phyloP scores from a whole-genome alignment of 2,797 vertebrate species.

The Protonibea diacanthus region DNA sequence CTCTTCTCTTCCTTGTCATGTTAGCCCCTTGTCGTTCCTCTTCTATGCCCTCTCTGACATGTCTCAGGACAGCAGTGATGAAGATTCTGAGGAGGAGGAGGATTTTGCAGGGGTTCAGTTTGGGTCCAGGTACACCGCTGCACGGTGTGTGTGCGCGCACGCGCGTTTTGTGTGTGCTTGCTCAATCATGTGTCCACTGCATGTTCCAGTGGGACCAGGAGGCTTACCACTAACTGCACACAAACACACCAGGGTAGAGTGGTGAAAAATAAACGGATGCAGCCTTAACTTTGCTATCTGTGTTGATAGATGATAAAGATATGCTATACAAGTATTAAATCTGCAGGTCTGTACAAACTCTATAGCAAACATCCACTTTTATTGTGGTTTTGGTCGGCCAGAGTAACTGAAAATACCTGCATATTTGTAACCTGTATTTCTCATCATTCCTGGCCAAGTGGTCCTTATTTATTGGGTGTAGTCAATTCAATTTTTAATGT shows the following conservation, averaged over 20 bases:
- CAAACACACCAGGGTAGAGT: slow-evolving; percentile 44
- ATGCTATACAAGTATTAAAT: slow-evolving; percentile 17
- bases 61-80: slow-evolving; percentile 97
- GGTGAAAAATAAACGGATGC: slow-evolving; percentile 18
- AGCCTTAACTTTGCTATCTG: not conserved
- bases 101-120: slow-evolving; percentile 98
- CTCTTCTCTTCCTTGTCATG: slow-evolving; percentile 67
- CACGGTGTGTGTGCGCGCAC: slow-evolving; percentile 69
- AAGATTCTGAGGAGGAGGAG: slow-evolving; percentile 93
- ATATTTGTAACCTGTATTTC: not conserved
- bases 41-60: slow-evolving; percentile 94
- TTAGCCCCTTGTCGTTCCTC: slow-evolving; percentile 95
- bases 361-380: not conserved
- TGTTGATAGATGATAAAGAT: too few species aligned
- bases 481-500: slow-evolving; percentile 1
- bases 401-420: slow-evolving; percentile 3
- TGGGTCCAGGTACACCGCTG: slow-evolving; percentile 98
- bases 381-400: not conserved
- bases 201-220: slow-evolving; percentile 79
- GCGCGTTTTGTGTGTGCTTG: slow-evolving; percentile 61
- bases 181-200: slow-evolving; percentile 70
- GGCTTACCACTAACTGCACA: slow-evolving; percentile 76
- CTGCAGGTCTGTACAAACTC: not conserved
- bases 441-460: not conserved
- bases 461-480: not conserved